Base-by-base conservation (phyloP, 2,113 vertebrate species). In the Centropus bengalensis region DNA sequence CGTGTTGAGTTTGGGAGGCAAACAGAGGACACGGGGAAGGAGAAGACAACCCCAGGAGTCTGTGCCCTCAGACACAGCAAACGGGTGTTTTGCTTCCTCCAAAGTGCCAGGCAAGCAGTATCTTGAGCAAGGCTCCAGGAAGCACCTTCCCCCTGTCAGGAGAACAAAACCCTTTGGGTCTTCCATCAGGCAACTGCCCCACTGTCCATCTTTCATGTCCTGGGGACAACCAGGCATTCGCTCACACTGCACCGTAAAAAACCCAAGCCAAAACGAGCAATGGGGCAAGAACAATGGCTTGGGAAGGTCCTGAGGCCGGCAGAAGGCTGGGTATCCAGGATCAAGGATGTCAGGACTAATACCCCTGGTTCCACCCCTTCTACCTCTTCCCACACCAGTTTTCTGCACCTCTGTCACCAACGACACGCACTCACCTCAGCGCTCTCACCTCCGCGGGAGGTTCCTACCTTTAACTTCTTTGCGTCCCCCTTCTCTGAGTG, bases 391-490 rank as follows among this genome's bases (percentile, higher is more conserved):
- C 54, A 4, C 14, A 26, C 18, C 63, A 42, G 10, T 8, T 32
- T 30, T 60, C 66, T 69, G 45, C 67, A 24, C 52, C 51, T 40
- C 51, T 20, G 21, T 6, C 64, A 36, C 11, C 56, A 44, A 40
- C 38, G n/a, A 4, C 0, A 15, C 47, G 52, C 40, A n/a, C 70
- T 33, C 42, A 8, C 62, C 82, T 67, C 21, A 36, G 36, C 9
- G 52, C 40, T 36, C 70, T 33, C 42, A 8, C 62, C 82, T 67
- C 21, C 3, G 26, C 2, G 19, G 7, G 6, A 1, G 21, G 68
- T 32, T 78, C 95, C 84, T 95, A 99, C 99, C 98, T 98, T 99
- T 63, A 97, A 89, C 89, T 94, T 98, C 54, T 98, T 98, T 2
- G 95, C 5, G 9, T 99, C 98, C 0, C 44, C 88, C 74, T 98